Evolutionary conservation across 2,113 vertebrate genomes (phyloP), one percentile per base, ranked within the genome.

Genomic region (Dasyprocta punctata): DNA sequence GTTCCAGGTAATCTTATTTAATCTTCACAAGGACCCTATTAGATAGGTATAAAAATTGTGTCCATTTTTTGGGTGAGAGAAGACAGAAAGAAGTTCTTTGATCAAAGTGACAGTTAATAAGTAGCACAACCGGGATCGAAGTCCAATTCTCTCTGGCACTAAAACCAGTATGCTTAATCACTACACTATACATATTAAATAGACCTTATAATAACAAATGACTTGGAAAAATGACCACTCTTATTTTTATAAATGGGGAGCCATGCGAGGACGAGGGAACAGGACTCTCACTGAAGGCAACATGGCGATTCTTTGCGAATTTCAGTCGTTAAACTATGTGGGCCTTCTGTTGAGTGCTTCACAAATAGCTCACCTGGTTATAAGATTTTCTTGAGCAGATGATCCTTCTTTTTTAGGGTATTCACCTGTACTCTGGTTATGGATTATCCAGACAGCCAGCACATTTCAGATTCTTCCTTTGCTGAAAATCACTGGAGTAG

Each of bases 1-100:
- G 11, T 86, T 61, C 81, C 14, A 80, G 44, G 41, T 17, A 36
- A 95, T 13, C 8, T 61, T 92, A 85, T 58, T 82, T 92, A 95
- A 90, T 94, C 33, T 88, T 96, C 81, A 87, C 26, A 86, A 67
- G 87, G 81, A 94, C 19, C 26, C 38, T 41, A n/a, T 41, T 67
- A 63, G 20, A 13, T 44, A 91, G 20, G 16, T 52, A 41, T 41
- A 86, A 58, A 60, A 89, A 77, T 75, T 86, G 86, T 33, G 10
- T 24, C 28, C 17, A 65, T 67, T 96, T 88, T 71, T 84, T 10
- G 90, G 58, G 78, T 56, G n/a, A 94, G 60, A 81, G 77, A 78
- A 90, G 84, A 82, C 26, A 30, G 6, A 56, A 58, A 58, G 22
- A 77, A 65, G 58, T 71, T 86, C 41, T 86, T 61, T 75, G 63